Evolutionary conservation across 2,797 vertebrate species (phyloP), one percentile per base, ranked within the genome.

Genomic region (Microchirus variegatus): DNA sequence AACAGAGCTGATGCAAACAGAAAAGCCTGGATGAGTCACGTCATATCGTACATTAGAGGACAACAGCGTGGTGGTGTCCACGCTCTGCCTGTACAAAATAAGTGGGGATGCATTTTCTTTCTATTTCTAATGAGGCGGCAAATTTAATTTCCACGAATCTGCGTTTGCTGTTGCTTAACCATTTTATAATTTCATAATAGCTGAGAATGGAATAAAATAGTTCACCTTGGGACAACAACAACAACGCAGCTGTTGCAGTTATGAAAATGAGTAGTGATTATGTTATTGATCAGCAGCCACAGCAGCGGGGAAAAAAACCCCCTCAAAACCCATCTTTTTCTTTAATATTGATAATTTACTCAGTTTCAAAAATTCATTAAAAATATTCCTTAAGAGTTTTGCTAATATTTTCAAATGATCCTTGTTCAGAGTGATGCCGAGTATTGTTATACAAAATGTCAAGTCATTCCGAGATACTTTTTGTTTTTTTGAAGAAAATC

Each of bases 101-200:
- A 91, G 84, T 83, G 73, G 60, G 66, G 67, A 50, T 56, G 67
- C 70, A 82, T 86, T 85, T 85, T 76, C 45, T 84, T 84, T 86
- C 78, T 64, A 71, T 75, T 88, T 83, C 82, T 87, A 89, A 92
- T 84, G 79, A 90, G 85, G 75, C 73, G 54, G 80, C 67, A 87
- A 88, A 89, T 87, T 81, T 77, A 67, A 86, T 83, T 66, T 73
- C 43, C 41, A 59, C 75, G 45, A 80, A 72, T 63, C 53, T 55
- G 52, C 38, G 18, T 61, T 64, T 55, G 63, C 38, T 66, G 60
- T 54, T 36, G 43, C 41, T 41, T 60, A 72, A 72, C 57, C 13
- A 70, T 66, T 56, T 58, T 63, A 26, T 47, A 48, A 45, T n/a
- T n/a, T n/a, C n/a, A n/a, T n/a, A n/a, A n/a, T n/a, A n/a, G n/a